Evolutionary conservation across 2,113 vertebrate genomes (phyloP).

Genomic region (Menidia beryllina): DNA sequence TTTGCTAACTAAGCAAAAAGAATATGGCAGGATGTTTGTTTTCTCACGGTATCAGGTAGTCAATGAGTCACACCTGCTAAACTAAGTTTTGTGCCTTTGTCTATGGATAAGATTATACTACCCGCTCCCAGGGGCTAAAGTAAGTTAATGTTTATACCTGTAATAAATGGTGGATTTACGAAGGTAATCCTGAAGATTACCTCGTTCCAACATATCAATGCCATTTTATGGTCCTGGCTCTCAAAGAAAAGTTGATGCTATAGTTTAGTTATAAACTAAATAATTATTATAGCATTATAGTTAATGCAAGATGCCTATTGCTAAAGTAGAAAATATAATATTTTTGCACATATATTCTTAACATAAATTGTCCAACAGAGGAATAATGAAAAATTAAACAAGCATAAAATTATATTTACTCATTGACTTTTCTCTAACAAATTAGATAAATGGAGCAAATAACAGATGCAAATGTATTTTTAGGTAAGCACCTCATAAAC

Average conservation of each 20-base stretch:
- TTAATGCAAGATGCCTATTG: no score
- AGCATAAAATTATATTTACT: no score
- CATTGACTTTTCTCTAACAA: no score
- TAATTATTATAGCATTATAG: no score
- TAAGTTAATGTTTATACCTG: conserved; percentile 19
- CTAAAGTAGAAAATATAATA: no score
- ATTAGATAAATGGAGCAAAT: no score
- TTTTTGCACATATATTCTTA: no score
- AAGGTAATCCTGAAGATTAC: conserved; percentile 1
- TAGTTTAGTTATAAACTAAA: no score
- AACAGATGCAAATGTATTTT: no score
- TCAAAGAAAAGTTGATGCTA: neutral
- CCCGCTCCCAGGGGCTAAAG: conserved; percentile 17
- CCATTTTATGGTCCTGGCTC: neutral
- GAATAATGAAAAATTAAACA: no score
- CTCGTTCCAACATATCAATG: conserved; percentile 1
- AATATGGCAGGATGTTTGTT: neutral
- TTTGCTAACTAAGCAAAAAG: conserved; percentile 44
- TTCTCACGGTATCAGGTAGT: conserved; percentile 71
- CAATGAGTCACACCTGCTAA: conserved; percentile 59
- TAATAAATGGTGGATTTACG: conserved; percentile 19
- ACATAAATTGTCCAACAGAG: no score
- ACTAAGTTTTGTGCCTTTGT: conserved; percentile 45
- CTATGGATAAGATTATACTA: conserved; percentile 57
- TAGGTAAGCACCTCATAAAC: no score